Conservation (phyloP, 2,113 vertebrate genomes). For the Numida meleagris region DNA sequence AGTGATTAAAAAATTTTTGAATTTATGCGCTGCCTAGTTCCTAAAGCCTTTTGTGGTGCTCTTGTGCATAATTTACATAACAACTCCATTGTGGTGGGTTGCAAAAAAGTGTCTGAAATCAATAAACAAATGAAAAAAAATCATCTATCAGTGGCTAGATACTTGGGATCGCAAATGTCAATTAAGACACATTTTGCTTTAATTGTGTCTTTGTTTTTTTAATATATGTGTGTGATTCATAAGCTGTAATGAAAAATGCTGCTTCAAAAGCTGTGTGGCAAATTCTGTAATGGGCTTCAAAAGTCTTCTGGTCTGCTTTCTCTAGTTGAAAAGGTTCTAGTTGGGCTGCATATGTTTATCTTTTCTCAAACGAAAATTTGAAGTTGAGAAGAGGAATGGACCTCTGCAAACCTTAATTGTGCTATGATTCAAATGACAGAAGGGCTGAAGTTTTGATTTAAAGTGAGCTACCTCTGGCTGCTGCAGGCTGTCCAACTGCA, state of each 20-base stretch:
- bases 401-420: background rate
- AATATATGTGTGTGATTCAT: fast-evolving
- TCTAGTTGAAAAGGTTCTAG: background rate
- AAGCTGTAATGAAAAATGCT: background rate
- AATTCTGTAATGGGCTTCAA: background rate
- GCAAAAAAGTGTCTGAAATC: background rate
- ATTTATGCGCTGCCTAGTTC: background rate
- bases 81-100: background rate
- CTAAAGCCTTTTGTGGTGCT: too few relatives aligned
- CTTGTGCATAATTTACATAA: too few relatives aligned
- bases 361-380: background rate
- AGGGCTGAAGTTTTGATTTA: background rate
- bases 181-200: background rate
- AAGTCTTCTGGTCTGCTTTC: background rate
- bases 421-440: fast-evolving
- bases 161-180: background rate
- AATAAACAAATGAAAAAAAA: background rate
- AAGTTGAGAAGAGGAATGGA: background rate
- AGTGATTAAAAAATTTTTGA: background rate
- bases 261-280: background rate
- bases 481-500: background rate
- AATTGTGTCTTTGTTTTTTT: background rate
- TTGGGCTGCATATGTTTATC: background rate
- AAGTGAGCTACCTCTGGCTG: background rate
- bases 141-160: background rate